A percentile compares a stretch with the other conserved stretches of the same genome.
Conservation (phyloP, 2,888 invertebrate species). For the Aplocera efformata region DNA sequence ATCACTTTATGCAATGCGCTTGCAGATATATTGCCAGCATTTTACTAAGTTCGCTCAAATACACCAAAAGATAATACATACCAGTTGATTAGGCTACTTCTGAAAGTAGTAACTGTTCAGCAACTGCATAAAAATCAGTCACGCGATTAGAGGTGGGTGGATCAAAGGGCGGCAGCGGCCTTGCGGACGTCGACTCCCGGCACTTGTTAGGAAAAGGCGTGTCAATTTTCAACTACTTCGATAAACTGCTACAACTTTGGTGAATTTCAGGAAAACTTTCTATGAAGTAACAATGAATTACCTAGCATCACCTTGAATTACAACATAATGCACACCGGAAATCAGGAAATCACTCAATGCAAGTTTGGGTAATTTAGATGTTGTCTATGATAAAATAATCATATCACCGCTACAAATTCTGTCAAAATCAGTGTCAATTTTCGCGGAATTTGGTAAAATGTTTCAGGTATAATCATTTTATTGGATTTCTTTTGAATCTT, state of each 20-base stretch:
- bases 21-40: neutral
- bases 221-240: constrained; percentile 69
- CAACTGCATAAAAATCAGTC: constrained; percentile 68
- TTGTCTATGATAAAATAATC: constrained; percentile 10
- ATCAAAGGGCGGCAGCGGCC: constrained; percentile 79
- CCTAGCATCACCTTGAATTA: neutral
- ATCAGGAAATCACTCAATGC: too few species aligned
- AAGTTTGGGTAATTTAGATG: constrained; percentile 2
- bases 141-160: constrained; percentile 79
- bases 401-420: too few species aligned
- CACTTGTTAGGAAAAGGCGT: constrained; percentile 81
- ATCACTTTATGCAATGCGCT: neutral
- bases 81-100: constrained; percentile 30
- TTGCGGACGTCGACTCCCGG: constrained; percentile 77
- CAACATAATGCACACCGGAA: constrained; percentile 12
- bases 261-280: constrained; percentile 26
- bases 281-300: constrained; percentile 1
- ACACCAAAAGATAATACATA: constrained; percentile 19
- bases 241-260: constrained; percentile 45
- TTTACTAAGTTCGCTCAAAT: constrained; percentile 1
- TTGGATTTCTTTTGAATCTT: too few species aligned
- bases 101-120: constrained; percentile 36
- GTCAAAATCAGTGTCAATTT: constrained; percentile 18
- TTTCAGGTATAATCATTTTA: too few species aligned
- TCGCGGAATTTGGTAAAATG: too few species aligned